Base-by-base conservation (phyloP, 2,113 vertebrate species). In the Brevimyrus niger region DNA sequence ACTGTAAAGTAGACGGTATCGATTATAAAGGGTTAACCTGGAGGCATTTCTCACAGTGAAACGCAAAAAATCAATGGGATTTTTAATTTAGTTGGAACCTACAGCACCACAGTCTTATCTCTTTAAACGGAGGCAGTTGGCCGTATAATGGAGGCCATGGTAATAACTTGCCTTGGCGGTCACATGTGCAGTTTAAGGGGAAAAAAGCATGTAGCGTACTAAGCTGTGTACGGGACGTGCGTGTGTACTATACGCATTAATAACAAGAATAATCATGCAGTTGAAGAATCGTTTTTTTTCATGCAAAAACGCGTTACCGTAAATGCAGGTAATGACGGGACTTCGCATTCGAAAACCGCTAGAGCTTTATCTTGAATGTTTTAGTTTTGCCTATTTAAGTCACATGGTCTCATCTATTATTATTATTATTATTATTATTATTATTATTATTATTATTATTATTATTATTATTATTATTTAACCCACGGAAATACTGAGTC, bases 121-220 rank as follows among this genome's bases (percentile, higher is more conserved):
- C 48, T 89, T 89, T 69, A 83, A 61, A 27, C 17, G 19, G 50
- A 89, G 80, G 38, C 82, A 46, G 82, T 84, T 47, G 44, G 44
- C 35, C 73, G 31, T 65, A 51, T 86, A 65, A 86, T 89, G 89
- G 51, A 86, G 89, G 82, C 61, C 83, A 86, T 23, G 42, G 55
- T 42, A 86, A 19, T 86, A 84, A 84, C 82, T 47, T 46, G 38
- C 44, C 17, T 83, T 61, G 76, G 51, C 23, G 88, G 89, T 55
- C 38, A 53, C 42, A 55, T 89, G 58, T 90, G 91, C 88, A 80
- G 85, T 90, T 90, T 90, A 90, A 91, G 87, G 89, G 91, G 89
- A 58, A 58, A 87, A 69, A 82, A 19, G 87, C 48, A 84, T 82
- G 88, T 80, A 51, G 46, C 47, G 69, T 48, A 47, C 27, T 23